Percentiles rank a stretch among this genome's conserved stretches.
Evolutionary conservation across 2,888 invertebrate genomes (phyloP).

Genomic region (Aromia moschata): DNA sequence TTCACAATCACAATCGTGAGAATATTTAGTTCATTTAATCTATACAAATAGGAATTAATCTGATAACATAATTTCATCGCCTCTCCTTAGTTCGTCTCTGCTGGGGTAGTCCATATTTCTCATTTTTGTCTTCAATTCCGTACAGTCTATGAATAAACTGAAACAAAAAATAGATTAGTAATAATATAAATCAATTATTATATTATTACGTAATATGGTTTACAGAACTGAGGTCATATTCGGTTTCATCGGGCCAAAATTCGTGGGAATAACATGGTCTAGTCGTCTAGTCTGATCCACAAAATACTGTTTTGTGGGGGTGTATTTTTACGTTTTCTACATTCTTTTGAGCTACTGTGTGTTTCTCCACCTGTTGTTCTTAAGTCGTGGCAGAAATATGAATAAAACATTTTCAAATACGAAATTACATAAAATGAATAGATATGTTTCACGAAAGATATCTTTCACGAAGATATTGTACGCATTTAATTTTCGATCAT

Average conservation of each 20-base stretch:
- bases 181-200: too few relatives aligned
- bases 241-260: background rate
- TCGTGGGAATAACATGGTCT: background rate
- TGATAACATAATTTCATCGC: conserved; percentile 32
- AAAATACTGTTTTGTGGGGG: background rate
- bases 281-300: background rate
- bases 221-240: background rate
- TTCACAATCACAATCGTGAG: conserved; percentile 40
- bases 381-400: too few relatives aligned
- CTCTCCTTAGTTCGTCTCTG: conserved; percentile 31
- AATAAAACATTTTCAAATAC: too few relatives aligned
- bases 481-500: too few relatives aligned
- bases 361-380: too few relatives aligned
- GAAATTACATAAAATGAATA: too few relatives aligned
- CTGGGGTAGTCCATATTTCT: conserved; percentile 39
- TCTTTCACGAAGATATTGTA: too few relatives aligned
- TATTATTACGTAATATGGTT: background rate
- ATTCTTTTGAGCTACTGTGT: background rate
- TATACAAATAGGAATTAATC: conserved; percentile 32
- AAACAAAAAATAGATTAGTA: conserved; percentile 36
- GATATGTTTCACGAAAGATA: too few relatives aligned
- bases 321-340: background rate
- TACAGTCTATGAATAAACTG: conserved; percentile 50
- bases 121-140: conserved; percentile 47
- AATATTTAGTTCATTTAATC: conserved; percentile 20